Conservation (phyloP, 2,113 vertebrate species). For the Piprites chloris region DNA sequence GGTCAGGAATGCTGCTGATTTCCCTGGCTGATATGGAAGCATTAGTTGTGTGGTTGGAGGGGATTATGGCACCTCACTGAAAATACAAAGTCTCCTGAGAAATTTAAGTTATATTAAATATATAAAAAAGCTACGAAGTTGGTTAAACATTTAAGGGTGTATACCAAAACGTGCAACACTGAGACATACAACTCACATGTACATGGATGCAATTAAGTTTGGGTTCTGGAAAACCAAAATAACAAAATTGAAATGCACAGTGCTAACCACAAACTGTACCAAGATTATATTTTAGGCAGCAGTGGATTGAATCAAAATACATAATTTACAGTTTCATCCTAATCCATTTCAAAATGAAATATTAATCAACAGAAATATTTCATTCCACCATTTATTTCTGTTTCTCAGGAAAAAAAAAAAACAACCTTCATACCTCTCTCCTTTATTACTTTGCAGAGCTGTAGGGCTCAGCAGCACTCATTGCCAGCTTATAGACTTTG, state of each 20-base stretch:
- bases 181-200: background rate
- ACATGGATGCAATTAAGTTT: background rate
- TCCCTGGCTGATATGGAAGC: fast-evolving
- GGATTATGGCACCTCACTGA: background rate
- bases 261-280: background rate
- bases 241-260: background rate
- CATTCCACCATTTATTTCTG: constrained; percentile 1
- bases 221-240: background rate
- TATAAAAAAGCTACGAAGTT: background rate
- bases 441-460: background rate
- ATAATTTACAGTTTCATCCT: constrained; percentile 27
- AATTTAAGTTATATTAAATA: background rate
- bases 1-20: background rate
- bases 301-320: constrained; percentile 19
- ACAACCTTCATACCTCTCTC: background rate
- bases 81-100: background rate
- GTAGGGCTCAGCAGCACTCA: background rate
- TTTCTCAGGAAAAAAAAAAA: background rate
- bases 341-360: constrained; percentile 57
- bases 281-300: constrained; percentile 22
- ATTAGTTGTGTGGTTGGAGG: background rate
- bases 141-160: background rate
- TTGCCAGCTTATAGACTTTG: background rate
- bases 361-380: constrained; percentile 46
- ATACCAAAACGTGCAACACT: background rate